Evolutionary conservation across 2,888 invertebrate genomes (phyloP), one percentile per base, ranked within the genome.

Genomic region (Melangyna quadrimaculata): DNA sequence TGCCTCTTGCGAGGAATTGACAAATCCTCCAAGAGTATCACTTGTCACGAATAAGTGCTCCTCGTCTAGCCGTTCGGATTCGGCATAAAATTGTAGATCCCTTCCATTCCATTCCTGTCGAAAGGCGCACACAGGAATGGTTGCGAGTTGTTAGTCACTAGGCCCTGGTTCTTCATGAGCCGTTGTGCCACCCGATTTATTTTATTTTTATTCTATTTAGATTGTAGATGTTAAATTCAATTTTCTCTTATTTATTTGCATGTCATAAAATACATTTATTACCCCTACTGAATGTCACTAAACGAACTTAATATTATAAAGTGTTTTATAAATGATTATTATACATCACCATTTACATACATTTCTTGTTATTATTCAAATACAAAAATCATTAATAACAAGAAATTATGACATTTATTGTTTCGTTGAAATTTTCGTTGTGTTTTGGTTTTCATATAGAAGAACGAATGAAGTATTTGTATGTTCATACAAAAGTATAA

Each of bases 371-470:
- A 8, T 24, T 61, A 67, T 73, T 59, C 72, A 73, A 73, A 59
- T 72, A 45, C 40, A 61, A 67, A 59, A 59, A 48, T 59, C 73
- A 67, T 48, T 73, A 48, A 53, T 37, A 29, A 22, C 59, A 61
- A 32, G 22, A 29, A 79, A 69, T 40, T 43, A 75, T 73, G 79
- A 73, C 79, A 59, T 79, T 79, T 79, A 79, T 61, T 48, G 40
- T 37, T 40, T 14, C 53, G 32, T 61, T 29, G 53, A 29, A 1
- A 10, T 55, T 55, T 55, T 55, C 29, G 3, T 14, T 59, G n/a
- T n/a, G n/a, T n/a, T 22, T 59, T 3, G 37, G 57, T 37, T 59
- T n/a, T 59, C 3, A 24, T 57, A 1, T 8, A 14, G 19, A 29
- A n/a, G n/a, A n/a, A n/a, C n/a, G n/a, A n/a, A n/a, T n/a, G 35